These are phyloP conservation scores for Drosophila bipectinata DNA, from an alignment of 1,140 invertebrate species.

Conservation along the genomic window DNA sequence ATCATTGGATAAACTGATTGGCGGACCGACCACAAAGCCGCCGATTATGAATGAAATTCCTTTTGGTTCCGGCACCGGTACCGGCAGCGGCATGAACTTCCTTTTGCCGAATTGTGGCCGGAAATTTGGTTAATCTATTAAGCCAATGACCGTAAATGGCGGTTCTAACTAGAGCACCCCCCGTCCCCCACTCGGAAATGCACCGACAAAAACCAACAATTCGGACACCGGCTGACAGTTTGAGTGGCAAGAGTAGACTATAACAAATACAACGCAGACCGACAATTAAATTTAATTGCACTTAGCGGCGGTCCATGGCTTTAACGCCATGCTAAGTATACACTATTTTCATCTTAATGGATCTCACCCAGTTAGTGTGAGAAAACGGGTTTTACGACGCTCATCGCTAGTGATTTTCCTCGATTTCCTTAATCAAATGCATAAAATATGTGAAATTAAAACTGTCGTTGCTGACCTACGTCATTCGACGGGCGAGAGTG, in stretches of 20 bases:
- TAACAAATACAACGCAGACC: slow-evolving; percentile 18
- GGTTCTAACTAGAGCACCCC: slow-evolving; percentile 32
- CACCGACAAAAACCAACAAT: slow-evolving; percentile 25
- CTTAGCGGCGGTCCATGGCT: slow-evolving; percentile 15
- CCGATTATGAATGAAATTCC: slow-evolving; percentile 36
- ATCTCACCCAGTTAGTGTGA: slow-evolving; percentile 54
- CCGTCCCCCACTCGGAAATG: slow-evolving; percentile 40
- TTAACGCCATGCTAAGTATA: slow-evolving; percentile 58
- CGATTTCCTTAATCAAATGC: slow-evolving; percentile 71
- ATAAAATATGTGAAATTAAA: slow-evolving; percentile 64
- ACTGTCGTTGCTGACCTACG: slow-evolving; percentile 56
- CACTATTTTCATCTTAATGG: slow-evolving; percentile 60
- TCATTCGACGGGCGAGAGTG: slow-evolving; percentile 35
- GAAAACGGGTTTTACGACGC: slow-evolving; percentile 66
- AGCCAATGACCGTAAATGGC: slow-evolving; percentile 1
- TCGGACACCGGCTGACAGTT: slow-evolving; percentile 3
- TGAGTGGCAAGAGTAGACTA: slow-evolving; percentile 3
- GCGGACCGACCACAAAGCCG: slow-evolving; percentile 20
- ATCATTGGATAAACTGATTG: slow-evolving; percentile 45
- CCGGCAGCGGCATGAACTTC: slow-evolving; percentile 19
- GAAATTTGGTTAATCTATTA: slow-evolving; percentile 1
- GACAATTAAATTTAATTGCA: slow-evolving; percentile 70
- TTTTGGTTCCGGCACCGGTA: slow-evolving; percentile 26
- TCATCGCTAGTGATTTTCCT: slow-evolving; percentile 66
- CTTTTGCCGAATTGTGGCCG: neutral